Evolutionary conservation across 2,797 vertebrate genomes (phyloP).

Genomic region (Loriculus beryllinus): DNA sequence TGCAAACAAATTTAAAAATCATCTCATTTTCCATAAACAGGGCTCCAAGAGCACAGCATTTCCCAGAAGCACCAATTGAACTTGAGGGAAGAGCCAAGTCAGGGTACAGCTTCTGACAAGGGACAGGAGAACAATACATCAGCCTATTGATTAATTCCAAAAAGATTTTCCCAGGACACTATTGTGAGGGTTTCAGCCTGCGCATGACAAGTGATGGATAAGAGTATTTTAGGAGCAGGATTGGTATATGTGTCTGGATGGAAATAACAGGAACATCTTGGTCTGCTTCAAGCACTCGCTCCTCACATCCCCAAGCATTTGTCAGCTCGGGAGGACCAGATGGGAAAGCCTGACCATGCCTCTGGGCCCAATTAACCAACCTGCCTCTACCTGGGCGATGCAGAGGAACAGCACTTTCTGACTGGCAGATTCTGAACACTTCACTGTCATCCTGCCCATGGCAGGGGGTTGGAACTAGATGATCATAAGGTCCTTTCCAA

Average conservation of each 20-base stretch:
- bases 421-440: neutral
- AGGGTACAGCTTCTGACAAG: neutral
- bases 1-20: neutral
- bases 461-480: neutral
- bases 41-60: neutral
- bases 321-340: neutral
- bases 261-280: neutral
- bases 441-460: neutral
- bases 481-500: neutral
- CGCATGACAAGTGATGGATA: neutral
- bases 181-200: neutral
- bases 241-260: accelerated
- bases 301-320: neutral
- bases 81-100: neutral
- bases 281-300: neutral
- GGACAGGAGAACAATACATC: neutral
- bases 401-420: neutral
- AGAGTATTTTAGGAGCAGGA: neutral
- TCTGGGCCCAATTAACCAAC: neutral
- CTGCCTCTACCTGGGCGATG: accelerated
- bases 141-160: neutral
- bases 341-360: neutral
- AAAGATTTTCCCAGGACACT: neutral
- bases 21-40: neutral
- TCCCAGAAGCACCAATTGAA: neutral